Conservation (phyloP, 2,888 invertebrate species). For the Cordilura impudica region DNA sequence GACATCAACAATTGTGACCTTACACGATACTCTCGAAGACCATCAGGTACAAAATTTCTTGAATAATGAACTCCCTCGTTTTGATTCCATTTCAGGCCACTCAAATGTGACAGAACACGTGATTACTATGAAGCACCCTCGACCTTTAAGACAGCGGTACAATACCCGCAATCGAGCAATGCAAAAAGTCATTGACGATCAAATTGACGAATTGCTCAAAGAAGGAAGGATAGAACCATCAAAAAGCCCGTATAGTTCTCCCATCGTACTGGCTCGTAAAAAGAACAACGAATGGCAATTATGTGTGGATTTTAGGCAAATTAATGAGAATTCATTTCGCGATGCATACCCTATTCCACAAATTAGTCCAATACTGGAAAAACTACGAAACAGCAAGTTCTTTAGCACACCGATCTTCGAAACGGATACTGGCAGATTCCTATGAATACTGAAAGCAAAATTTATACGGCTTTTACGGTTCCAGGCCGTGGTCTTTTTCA, state of each 20-base stretch:
- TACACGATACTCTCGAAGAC: neutral
- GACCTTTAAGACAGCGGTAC: slow-evolving; percentile 25
- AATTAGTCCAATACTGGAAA: slow-evolving; percentile 1
- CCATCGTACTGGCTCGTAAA: slow-evolving; percentile 15
- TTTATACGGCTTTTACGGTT: too few relatives aligned
- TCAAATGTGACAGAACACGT: neutral
- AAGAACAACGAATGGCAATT: slow-evolving; percentile 35
- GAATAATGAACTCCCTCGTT: slow-evolving; percentile 7
- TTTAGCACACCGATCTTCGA: too few relatives aligned
- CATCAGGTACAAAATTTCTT: neutral
- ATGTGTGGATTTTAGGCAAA: slow-evolving; percentile 15
- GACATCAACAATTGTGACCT: too few relatives aligned
- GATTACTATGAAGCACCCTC: slow-evolving; percentile 9
- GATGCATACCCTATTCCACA: slow-evolving; percentile 20
- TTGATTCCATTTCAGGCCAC: neutral
- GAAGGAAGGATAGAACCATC: slow-evolving; percentile 28
- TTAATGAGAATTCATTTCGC: neutral
- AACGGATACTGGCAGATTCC: too few relatives aligned
- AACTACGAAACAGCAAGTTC: slow-evolving; percentile 1
- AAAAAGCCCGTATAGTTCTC: slow-evolving; percentile 24
- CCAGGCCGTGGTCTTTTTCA: neutral
- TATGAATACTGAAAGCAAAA: too few relatives aligned
- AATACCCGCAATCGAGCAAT: slow-evolving; percentile 30
- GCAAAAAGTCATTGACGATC: slow-evolving; percentile 15
- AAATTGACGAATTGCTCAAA: slow-evolving; percentile 13